These are phyloP conservation scores for Vidua chalybeata DNA, from an alignment of 2,113 vertebrate species.

Conservation along the genomic window DNA sequence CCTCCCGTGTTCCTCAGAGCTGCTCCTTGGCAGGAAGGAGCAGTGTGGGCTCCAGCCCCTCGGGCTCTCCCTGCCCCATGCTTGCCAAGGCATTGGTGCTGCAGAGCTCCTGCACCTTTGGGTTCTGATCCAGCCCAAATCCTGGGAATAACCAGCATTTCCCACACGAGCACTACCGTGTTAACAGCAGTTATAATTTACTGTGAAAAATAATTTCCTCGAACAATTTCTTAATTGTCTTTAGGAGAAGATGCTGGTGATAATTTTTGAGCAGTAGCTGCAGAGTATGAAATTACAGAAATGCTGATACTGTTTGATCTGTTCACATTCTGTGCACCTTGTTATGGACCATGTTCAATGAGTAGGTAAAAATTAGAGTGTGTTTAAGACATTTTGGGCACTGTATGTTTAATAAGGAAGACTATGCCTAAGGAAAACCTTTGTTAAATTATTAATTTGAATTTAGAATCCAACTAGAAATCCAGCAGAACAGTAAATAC, in stretches of 20 bases:
- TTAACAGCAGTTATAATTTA: neutral
- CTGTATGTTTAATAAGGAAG: neutral
- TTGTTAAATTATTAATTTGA: neutral
- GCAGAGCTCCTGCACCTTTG: neutral
- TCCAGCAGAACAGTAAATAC: neutral
- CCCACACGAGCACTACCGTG: accelerated
- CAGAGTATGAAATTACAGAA: neutral
- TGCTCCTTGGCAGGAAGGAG: neutral
- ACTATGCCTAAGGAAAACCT: neutral
- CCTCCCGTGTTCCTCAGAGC: accelerated
- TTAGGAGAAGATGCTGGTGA: neutral
- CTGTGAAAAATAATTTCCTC: neutral
- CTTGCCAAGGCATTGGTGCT: too few relatives aligned
- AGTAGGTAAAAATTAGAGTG: neutral
- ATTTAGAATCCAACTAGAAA: neutral
- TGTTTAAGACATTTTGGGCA: neutral
- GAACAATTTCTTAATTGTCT: neutral
- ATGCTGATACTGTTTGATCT: neutral
- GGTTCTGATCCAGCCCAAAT: neutral
- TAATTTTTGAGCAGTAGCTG: neutral
- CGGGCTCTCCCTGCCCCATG: accelerated
- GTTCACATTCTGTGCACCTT: neutral
- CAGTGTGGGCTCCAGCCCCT: accelerated
- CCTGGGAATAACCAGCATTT: neutral
- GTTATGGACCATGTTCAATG: neutral